Evolutionary conservation across 2,888 invertebrate genomes (phyloP), one percentile per base, ranked within the genome.

Genomic region (Eristalis pertinax): DNA sequence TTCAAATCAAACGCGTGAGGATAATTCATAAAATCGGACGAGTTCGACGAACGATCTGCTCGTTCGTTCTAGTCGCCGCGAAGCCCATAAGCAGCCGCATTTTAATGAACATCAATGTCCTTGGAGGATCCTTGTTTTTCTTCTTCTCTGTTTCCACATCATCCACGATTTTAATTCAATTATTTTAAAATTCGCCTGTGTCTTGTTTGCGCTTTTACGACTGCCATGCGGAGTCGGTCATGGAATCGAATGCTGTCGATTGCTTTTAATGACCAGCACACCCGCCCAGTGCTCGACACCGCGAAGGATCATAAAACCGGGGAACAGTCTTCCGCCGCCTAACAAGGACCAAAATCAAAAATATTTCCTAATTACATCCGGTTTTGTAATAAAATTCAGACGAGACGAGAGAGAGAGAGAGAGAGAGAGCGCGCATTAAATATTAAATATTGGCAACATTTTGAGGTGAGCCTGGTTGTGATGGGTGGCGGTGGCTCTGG

Each of bases 11-110:
- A 74, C 74, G 78, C 86, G 83, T 87, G 86, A 79, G 70, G 79
- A 87, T 83, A 83, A 87, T 87, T 87, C 78, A 74, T 84, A 87
- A 87, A 83, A 79, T 76, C 79, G 79, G 26, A 72, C 70, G 83
- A 83, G 77, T 86, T 86, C 74, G 77, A 78, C 74, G 81, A 77
- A 82, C 74, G 81, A 77, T 82, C 82, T 73, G 10, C 58, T 73
- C 70, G 69, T 24, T 4, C 60, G 29, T 4, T 29, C 5, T 5
- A 29, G 29, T 4, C 5, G n/a, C n/a, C n/a, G n/a, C n/a, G n/a
- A n/a, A n/a, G n/a, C n/a, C n/a, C 32, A 5, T 5, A 5, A 32
- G 32, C 32, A 32, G 32, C n/a, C n/a, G n/a, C 32, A 10, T 65
- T 78, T 50, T 74, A 78, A 85, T 76, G 80, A 80, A 80, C 69